Conservation (phyloP, 1,140 invertebrate genomes). For the Delia radicum region DNA sequence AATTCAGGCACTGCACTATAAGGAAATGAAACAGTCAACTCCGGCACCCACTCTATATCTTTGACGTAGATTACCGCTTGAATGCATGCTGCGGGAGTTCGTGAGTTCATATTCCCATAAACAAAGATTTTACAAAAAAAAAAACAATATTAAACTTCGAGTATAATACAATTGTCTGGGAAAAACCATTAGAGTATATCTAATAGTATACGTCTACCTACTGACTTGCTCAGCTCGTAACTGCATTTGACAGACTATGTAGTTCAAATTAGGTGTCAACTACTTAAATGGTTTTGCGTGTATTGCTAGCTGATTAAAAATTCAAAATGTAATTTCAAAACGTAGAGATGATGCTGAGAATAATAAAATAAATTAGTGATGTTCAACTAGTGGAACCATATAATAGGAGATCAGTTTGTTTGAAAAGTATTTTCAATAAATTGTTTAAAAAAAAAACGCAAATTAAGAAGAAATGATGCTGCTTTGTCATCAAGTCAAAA, state of each 20-base stretch:
- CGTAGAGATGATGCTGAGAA: background rate
- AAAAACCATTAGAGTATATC: conserved; percentile 5
- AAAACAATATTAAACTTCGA: background rate
- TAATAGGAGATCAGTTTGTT: background rate
- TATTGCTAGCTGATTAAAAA: background rate
- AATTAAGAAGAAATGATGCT: too few relatives aligned
- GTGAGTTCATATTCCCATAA: conserved; percentile 11
- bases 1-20: background rate
- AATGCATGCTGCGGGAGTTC: conserved; percentile 2
- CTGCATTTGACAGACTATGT: background rate
- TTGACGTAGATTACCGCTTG: background rate
- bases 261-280: background rate
- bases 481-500: too few relatives aligned
- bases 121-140: background rate
- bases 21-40: background rate
- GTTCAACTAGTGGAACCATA: background rate
- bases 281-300: background rate
- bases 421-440: background rate
- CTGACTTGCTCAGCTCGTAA: background rate
- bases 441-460: background rate
- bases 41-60: background rate
- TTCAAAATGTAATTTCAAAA: background rate
- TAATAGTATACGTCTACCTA: background rate
- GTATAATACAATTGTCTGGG: background rate
- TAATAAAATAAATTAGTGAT: background rate